phyloP scores from a whole-genome alignment of 2,113 vertebrate species.

The Mesoclemmys tuberculata region DNA sequence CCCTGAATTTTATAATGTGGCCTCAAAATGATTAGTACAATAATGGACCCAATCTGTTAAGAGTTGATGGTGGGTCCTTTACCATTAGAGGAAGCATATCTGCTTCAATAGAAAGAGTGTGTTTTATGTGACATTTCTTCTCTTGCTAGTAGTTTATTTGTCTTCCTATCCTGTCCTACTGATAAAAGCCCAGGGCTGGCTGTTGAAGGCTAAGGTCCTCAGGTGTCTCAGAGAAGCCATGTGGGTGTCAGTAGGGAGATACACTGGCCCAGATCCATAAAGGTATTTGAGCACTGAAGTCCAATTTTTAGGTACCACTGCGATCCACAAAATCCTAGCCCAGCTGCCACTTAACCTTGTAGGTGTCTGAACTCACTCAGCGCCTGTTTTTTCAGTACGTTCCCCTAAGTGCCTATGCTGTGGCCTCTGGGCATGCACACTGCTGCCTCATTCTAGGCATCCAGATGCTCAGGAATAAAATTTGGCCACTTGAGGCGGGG shows the following conservation, averaged over 20 bases:
- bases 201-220: not conserved
- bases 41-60: not conserved
- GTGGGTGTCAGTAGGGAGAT: not conserved
- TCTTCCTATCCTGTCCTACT: not conserved
- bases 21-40: not conserved
- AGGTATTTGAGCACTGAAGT: not conserved
- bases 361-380: not conserved
- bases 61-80: not conserved
- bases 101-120: not conserved
- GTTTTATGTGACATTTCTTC: not conserved
- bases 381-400: not conserved
- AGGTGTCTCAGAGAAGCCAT: not conserved
- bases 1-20: not conserved
- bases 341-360: not conserved
- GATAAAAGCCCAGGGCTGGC: not conserved
- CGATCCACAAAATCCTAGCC: not conserved
- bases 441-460: not conserved
- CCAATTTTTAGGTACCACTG: not conserved
- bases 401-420: not conserved
- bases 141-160: not conserved
- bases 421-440: not conserved
- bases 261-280: not conserved
- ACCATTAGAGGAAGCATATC: not conserved
- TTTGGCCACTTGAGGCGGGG: too few relatives aligned
- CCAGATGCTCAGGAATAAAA: not conserved